phyloP scores from a whole-genome alignment of 2,797 vertebrate species.

The Pempheris klunzingeri region DNA sequence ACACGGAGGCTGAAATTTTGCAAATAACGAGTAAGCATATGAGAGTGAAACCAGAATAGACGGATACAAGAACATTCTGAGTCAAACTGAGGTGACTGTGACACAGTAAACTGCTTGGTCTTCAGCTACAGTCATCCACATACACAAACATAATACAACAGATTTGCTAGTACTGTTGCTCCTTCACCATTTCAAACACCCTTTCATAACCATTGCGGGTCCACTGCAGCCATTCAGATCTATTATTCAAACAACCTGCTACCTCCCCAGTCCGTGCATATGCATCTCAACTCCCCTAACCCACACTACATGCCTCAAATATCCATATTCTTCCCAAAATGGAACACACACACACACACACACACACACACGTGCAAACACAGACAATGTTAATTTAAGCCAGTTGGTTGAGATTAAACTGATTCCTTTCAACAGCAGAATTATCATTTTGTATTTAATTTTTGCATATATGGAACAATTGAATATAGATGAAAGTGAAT shows the following conservation, averaged over 20 bases:
- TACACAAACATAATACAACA: too few relatives aligned
- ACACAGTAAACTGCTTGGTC: neutral
- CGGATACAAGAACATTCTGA: neutral
- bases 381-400: neutral
- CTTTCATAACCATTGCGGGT: slow-evolving; percentile 37
- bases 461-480: slow-evolving; percentile 9
- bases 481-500: slow-evolving; percentile 34
- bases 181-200: slow-evolving; percentile 34
- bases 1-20: neutral
- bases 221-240: slow-evolving; percentile 53
- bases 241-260: slow-evolving; percentile 44
- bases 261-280: slow-evolving; percentile 29
- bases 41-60: neutral
- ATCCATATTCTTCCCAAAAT: neutral
- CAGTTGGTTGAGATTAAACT: slow-evolving; percentile 1
- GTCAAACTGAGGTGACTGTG: neutral
- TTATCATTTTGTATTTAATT: slow-evolving; percentile 18
- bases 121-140: too few relatives aligned
- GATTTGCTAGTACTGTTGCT: slow-evolving; percentile 1
- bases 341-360: neutral
- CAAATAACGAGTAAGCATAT: neutral
- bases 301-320: neutral
- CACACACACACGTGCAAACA: neutral
- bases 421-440: slow-evolving; percentile 8
- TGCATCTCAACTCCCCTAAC: neutral